Base-by-base conservation (phyloP, 2,888 invertebrate genomes). In the Prenolepis imparis region DNA sequence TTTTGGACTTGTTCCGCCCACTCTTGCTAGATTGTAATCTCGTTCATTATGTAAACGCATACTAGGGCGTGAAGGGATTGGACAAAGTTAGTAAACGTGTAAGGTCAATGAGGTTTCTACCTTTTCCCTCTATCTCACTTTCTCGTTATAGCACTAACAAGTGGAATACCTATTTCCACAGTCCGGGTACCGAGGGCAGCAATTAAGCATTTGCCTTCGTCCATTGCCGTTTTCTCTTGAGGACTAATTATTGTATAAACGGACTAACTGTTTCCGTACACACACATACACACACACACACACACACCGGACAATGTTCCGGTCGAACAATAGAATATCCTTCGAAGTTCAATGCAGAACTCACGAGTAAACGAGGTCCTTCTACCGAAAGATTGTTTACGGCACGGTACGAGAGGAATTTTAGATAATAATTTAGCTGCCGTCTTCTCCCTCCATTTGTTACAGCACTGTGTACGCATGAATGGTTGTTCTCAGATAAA, bases 161-260 rank as follows among this genome's bases (percentile, higher is more conserved):
- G 70, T 61, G 83, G 59, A 84, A 77, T 77, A 82, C 80, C 85
- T 83, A 84, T 89, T 80, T 82, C 73, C 61, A 78, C 52, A 64
- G 48, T 28, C 44, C 44, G 52, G 61, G 64, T 61, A 73, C 72
- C 75, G 87, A 74, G 84, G 52, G 82, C 80, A 78, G 87, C 89
- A 89, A 89, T 89, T 89, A 89, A 89, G 86, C 89, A 84, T 73
- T 87, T 78, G 85, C 84, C 83, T 78, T 87, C 82, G 85, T 85
- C 83, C 73, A 75, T 67, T 84, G 67, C 21, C 66, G 83, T 84
- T 88, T 81, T 86, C 84, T 88, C 84, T 68, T n/a, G 87, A 72
- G 67, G 61, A 80, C 87, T 88, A 87, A 90, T 90, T 88, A 88
- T 88, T 87, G 86, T 87, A 83, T 83, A 83, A 87, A 85, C 82